Evolutionary conservation across 2,113 vertebrate species (phyloP).

Genomic region (Pterocles gutturalis): DNA sequence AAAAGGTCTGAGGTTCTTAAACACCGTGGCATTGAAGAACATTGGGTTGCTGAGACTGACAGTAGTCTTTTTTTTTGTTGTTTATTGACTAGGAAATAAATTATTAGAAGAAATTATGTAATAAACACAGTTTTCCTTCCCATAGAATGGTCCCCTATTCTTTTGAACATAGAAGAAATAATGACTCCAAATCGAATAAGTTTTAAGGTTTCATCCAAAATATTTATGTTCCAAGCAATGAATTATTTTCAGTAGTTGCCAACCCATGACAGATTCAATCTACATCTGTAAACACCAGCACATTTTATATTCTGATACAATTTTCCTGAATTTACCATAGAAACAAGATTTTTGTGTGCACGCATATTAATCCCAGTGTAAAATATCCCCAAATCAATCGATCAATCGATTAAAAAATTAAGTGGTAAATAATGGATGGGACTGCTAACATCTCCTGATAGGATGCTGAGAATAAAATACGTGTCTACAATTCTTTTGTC

Average conservation of each 20-base stretch:
- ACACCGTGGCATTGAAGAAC: background rate
- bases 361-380: slow-evolving; percentile 49
- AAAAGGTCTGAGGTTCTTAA: background rate
- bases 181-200: background rate
- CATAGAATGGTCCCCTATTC: background rate
- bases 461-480: slow-evolving; percentile 74
- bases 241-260: slow-evolving; percentile 72
- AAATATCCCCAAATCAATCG: slow-evolving; percentile 72
- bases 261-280: slow-evolving; percentile 75
- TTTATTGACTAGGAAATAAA: background rate
- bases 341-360: slow-evolving; percentile 43
- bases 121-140: background rate
- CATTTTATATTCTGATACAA: slow-evolving; percentile 65
- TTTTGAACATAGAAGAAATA: background rate
- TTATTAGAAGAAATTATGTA: background rate
- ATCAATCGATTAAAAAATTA: slow-evolving; percentile 82
- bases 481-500: slow-evolving; percentile 72
- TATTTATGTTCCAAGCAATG: slow-evolving; percentile 69
- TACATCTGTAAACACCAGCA: slow-evolving; percentile 72
- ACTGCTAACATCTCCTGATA: slow-evolving; percentile 62
- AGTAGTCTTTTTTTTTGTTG: background rate
- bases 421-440: slow-evolving; percentile 77
- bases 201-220: slow-evolving; percentile 54
- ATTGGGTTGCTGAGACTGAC: background rate
- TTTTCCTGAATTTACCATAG: slow-evolving; percentile 70